phyloP scores from a whole-genome alignment of 2,888 invertebrate species.

The Synergus laeviventris region DNA sequence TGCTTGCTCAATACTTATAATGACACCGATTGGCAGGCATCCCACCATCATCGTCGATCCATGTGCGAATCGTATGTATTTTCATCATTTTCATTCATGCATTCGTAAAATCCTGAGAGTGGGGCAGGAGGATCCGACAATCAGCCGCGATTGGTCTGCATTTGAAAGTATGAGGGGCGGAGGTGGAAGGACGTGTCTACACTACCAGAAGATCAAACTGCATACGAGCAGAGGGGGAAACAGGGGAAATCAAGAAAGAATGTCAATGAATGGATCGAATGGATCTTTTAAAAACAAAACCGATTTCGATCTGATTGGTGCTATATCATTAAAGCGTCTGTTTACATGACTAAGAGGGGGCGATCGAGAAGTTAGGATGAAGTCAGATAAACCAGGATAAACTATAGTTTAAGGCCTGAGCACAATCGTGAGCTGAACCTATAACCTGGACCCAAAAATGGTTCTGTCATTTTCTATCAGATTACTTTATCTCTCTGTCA shows the following conservation, averaged over 20 bases:
- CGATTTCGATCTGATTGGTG: background rate
- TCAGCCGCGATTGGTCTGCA: constrained; percentile 32
- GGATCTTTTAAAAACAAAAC: constrained; percentile 44
- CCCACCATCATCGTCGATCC: constrained; percentile 3
- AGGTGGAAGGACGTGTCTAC: background rate
- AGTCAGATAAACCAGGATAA: background rate
- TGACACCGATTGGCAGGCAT: background rate
- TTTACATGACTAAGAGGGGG: background rate
- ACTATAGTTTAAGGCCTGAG: too few relatives aligned
- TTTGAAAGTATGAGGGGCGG: constrained; percentile 1
- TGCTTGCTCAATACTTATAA: background rate
- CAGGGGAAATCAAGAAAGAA: constrained; percentile 43
- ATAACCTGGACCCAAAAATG: too few relatives aligned
- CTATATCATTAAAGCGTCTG: background rate
- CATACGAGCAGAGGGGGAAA: constrained; percentile 49
- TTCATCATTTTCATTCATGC: constrained; percentile 64
- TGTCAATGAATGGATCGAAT: constrained; percentile 64
- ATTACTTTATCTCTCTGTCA: too few relatives aligned
- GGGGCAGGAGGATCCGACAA: constrained; percentile 30
- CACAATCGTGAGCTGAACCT: too few relatives aligned
- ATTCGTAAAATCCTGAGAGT: constrained; percentile 17
- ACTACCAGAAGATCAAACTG: constrained; percentile 21
- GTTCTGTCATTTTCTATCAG: too few relatives aligned
- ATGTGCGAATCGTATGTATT: constrained; percentile 37
- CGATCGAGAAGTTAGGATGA: too few relatives aligned